These are phyloP conservation scores for Leptocoma aspasia DNA, from an alignment of 2,113 vertebrate genomes.

Conservation along the genomic window DNA sequence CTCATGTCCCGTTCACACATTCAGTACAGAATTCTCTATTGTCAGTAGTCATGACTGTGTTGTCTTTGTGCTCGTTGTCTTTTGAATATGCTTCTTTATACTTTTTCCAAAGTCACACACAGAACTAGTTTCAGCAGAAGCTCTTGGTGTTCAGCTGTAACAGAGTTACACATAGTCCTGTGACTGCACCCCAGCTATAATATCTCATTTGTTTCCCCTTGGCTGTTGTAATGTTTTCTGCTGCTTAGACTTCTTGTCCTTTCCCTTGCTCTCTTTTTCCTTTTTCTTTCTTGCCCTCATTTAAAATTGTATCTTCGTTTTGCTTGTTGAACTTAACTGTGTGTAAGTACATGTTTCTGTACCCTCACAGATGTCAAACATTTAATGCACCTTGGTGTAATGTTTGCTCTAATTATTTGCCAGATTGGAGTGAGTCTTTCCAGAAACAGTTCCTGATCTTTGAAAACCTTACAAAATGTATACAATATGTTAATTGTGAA, in stretches of 20 bases:
- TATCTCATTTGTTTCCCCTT: slow-evolving; percentile 30
- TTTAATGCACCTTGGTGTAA: background rate
- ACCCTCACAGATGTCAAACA: background rate
- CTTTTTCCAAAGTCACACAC: background rate
- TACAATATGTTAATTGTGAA: background rate
- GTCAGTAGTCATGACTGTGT: background rate
- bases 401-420: background rate
- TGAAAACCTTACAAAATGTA: background rate
- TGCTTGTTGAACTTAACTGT: background rate
- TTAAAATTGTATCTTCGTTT: background rate
- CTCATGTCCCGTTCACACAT: background rate
- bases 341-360: background rate
- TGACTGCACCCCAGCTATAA: slow-evolving; percentile 5
- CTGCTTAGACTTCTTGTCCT: background rate
- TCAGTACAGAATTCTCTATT: background rate
- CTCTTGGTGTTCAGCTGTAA: slow-evolving; percentile 10
- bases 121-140: slow-evolving; percentile 16
- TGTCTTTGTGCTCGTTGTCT: background rate
- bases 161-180: slow-evolving; percentile 30
- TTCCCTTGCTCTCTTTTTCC: background rate
- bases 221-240: background rate
- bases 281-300: background rate
- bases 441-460: background rate
- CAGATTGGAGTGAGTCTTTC: background rate
- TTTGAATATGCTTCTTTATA: slow-evolving; percentile 60